These are phyloP conservation scores for Haliclona indistincta DNA, from an alignment of 37 sponge, comb jelly and placozoan species.

Conservation along the genomic window DNA sequence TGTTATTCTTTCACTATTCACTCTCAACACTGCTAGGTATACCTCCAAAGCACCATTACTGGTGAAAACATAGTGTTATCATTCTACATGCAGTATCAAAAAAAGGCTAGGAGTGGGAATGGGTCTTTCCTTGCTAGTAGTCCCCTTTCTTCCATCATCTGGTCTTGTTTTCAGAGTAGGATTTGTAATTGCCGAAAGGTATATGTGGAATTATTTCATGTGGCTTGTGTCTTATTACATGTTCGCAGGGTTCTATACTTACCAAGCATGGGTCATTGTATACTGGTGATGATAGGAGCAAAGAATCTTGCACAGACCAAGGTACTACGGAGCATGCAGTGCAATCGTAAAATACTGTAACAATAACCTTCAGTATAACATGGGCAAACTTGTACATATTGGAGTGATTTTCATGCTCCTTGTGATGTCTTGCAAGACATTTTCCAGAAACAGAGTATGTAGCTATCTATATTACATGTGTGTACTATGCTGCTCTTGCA, in stretches of 20 bases:
- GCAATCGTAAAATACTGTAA: neutral
- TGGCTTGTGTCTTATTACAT: neutral
- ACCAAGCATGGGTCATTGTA: conserved; percentile 82
- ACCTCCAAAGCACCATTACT: neutral
- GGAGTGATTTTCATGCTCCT: conserved; percentile 24
- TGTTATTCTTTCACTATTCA: neutral
- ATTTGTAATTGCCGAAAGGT: conserved; percentile 91
- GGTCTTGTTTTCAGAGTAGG: conserved; percentile 83
- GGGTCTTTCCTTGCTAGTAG: conserved; percentile 49
- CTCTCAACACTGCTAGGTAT: neutral
- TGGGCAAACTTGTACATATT: neutral
- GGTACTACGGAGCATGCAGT: neutral
- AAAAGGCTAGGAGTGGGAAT: conserved; percentile 65
- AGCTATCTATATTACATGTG: neutral
- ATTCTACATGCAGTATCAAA: neutral
- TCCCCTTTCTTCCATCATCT: conserved; percentile 85
- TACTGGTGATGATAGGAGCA: conserved; percentile 69
- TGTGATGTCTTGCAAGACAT: conserved; percentile 53
- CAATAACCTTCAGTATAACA: neutral
- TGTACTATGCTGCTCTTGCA: neutral
- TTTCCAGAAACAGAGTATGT: conserved; percentile 56
- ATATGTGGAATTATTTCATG: neutral
- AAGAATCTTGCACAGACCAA: conserved; percentile 12
- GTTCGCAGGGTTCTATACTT: conserved; percentile 74
- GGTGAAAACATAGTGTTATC: too few relatives aligned